A percentile compares a stretch with the other conserved stretches of the same genome.
Evolutionary conservation across 2,113 vertebrate species (phyloP).

Genomic region (Ameiurus melas): DNA sequence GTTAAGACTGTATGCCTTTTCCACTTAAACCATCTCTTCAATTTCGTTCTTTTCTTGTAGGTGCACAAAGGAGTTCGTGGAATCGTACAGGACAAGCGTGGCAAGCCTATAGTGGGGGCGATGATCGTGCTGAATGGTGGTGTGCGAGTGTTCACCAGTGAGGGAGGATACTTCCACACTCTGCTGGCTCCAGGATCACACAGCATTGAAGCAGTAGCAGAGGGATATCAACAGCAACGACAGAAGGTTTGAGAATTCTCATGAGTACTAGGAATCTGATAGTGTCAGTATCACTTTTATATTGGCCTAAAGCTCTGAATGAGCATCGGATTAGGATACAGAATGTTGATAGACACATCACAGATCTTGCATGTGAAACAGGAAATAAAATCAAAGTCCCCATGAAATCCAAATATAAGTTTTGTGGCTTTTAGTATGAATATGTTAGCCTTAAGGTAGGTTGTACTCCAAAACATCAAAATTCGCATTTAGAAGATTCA

Average conservation of each 20-base stretch:
- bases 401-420: no score
- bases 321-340: neutral
- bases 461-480: no score
- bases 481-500: no score
- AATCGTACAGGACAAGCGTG: constrained; percentile 85
- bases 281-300: no score
- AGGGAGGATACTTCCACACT: constrained; percentile 89
- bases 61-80: constrained; percentile 94
- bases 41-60: constrained; percentile 64
- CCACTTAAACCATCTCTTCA: neutral
- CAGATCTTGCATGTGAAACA: neutral
- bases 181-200: constrained; percentile 89
- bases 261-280: neutral
- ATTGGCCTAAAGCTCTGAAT: neutral
- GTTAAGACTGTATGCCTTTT: neutral
- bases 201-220: constrained; percentile 84
- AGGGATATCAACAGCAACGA: constrained; percentile 89
- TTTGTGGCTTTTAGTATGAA: no score
- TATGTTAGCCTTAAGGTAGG: no score
- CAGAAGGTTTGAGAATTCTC: constrained; percentile 73
- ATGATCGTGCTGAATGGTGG: constrained; percentile 84
- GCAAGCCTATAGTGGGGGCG: constrained; percentile 87
- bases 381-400: no score
- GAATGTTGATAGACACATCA: neutral
- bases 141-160: constrained; percentile 77